phyloP scores from a whole-genome alignment of 2,797 vertebrate genomes.

The Lagocephalus sceleratus region DNA sequence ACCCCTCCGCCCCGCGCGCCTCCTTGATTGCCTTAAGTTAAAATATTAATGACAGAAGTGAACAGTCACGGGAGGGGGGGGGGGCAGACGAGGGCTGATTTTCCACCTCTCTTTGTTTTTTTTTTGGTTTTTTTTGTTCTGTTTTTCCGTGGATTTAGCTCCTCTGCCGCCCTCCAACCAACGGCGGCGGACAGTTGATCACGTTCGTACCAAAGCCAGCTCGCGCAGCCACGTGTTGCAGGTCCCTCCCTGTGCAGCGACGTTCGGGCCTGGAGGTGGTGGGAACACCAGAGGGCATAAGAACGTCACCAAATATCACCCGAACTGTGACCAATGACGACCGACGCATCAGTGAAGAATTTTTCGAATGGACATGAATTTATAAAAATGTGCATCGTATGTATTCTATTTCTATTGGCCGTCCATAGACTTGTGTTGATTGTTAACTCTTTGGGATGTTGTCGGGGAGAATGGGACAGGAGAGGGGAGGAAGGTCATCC shows the following conservation, averaged over 20 bases:
- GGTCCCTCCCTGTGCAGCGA: conserved; percentile 55
- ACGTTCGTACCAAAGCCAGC: conserved; percentile 75
- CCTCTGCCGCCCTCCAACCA: conserved; percentile 31
- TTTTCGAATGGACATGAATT: conserved; percentile 62
- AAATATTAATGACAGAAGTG: conserved; percentile 35
- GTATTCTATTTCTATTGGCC: conserved; percentile 73
- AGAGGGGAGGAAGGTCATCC: conserved; percentile 45
- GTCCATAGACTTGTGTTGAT: conserved; percentile 74
- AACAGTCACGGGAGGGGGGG: conserved; percentile 36
- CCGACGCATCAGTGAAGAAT: conserved; percentile 58
- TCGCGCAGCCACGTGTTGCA: conserved; percentile 56
- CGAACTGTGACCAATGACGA: conserved; percentile 63
- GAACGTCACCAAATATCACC: conserved; percentile 47
- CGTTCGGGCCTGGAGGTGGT: conserved; percentile 10
- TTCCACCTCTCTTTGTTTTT: conserved; percentile 33
- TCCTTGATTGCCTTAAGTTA: conserved; percentile 67
- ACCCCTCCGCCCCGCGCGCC: conserved; percentile 5
- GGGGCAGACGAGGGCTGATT: conserved; percentile 56
- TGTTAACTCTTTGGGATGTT: conserved; percentile 68
- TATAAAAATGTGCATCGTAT: conserved; percentile 69
- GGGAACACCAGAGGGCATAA: conserved; percentile 46
- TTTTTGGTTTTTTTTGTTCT: too few relatives aligned
- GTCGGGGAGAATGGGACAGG: conserved; percentile 26
- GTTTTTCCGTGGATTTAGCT: conserved; percentile 50
- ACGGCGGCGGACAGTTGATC: conserved; percentile 66